Conservation (phyloP, 2,888 invertebrate species). For the Hermodice carunculata region DNA sequence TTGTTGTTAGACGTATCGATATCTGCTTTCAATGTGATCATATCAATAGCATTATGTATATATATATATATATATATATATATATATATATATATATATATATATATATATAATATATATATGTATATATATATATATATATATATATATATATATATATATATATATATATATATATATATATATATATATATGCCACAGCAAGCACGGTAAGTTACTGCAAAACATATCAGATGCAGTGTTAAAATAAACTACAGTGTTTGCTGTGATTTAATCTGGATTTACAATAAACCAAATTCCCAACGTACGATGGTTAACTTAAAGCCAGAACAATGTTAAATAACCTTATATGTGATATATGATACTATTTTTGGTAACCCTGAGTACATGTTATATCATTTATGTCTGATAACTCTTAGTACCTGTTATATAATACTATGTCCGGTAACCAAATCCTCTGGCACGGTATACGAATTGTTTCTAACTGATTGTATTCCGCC, state of each 20-base stretch:
- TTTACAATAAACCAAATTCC: too few species aligned
- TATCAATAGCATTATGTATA: too few species aligned
- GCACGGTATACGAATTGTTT: constrained; percentile 77
- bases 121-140: constrained; percentile 3
- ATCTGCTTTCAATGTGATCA: too few species aligned
- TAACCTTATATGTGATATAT: too few species aligned
- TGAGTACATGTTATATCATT: too few species aligned
- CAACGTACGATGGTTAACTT: too few species aligned
- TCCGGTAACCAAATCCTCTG: constrained; percentile 78
- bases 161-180: constrained; percentile 19
- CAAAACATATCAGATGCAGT: not conserved
- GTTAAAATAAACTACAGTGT: not conserved
- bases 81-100: not conserved
- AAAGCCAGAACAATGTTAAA: too few species aligned
- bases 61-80: not conserved
- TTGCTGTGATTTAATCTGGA: not conserved
- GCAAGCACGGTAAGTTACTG: not conserved
- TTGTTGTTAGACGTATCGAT: too few species aligned
- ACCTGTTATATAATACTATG: constrained; percentile 78
- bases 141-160: constrained; percentile 12
- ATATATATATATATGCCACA: constrained; percentile 11
- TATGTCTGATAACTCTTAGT: too few species aligned
- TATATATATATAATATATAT: not conserved
- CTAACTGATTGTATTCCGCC: constrained; percentile 76
- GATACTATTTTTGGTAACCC: too few species aligned